Conservation (phyloP, 2,797 vertebrate genomes). For the Numenius phaeopus region DNA sequence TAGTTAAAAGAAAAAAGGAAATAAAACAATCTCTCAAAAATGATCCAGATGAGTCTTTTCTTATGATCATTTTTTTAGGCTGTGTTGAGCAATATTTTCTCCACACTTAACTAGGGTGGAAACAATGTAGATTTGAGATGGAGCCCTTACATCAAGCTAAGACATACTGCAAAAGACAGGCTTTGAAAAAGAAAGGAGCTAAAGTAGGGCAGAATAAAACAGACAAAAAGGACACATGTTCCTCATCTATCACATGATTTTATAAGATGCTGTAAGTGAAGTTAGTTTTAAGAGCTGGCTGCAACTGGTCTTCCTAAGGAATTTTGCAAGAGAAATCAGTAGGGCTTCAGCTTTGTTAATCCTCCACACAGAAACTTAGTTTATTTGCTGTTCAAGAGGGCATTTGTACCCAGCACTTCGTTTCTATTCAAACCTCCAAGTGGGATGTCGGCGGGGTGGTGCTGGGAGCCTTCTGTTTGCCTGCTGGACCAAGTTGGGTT, state of each 20-base stretch:
- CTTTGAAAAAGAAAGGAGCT: neutral
- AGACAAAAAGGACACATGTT: neutral
- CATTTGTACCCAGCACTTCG: neutral
- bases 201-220: neutral
- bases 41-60: neutral
- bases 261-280: neutral
- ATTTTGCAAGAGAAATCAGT: neutral
- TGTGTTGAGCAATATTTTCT: neutral
- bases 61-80: neutral
- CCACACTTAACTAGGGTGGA: neutral
- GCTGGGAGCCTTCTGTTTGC: neutral
- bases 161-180: neutral
- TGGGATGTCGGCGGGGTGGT: neutral
- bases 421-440: neutral
- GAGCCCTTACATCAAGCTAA: neutral
- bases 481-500: neutral
- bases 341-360: neutral
- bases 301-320: neutral
- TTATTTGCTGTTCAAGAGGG: neutral
- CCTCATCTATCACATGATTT: neutral
- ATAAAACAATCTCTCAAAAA: neutral
- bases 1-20: neutral
- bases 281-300: neutral
- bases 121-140: neutral
- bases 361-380: neutral